Conservation (phyloP, 2,888 invertebrate genomes). For the Acleris holmiana region DNA sequence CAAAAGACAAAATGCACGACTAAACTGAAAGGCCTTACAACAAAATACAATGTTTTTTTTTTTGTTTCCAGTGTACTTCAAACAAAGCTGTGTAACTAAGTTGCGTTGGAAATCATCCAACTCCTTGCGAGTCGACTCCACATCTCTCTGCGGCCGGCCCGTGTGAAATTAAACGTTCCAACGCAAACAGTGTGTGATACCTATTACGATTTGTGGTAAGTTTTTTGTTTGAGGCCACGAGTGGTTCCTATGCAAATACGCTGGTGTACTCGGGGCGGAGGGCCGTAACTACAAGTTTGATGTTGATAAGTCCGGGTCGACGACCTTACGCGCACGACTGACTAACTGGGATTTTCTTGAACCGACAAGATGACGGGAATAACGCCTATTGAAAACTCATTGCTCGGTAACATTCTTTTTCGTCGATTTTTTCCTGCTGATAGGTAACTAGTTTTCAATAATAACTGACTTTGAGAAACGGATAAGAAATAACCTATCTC, state of each 20-base stretch:
- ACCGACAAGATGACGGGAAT: constrained; percentile 61
- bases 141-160: constrained; percentile 45
- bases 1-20: too few species aligned
- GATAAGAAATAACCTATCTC: too few species aligned
- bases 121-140: constrained; percentile 45
- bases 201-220: constrained; percentile 46
- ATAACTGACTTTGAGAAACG: too few species aligned
- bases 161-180: constrained; percentile 48
- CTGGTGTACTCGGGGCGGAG: constrained; percentile 50
- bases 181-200: constrained; percentile 47
- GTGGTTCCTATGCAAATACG: constrained; percentile 64
- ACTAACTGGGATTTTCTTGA: constrained; percentile 66
- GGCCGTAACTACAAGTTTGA: constrained; percentile 64
- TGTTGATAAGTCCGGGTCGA: constrained; percentile 77
- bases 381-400: constrained; percentile 38
- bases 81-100: constrained; percentile 56
- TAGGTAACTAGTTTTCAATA: not conserved
- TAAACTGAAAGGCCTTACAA: too few species aligned
- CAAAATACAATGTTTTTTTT: too few species aligned
- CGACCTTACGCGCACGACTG: constrained; percentile 75
- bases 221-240: constrained; percentile 49
- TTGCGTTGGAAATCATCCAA: constrained; percentile 61
- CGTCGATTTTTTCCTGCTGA: not conserved
- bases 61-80: constrained; percentile 42
- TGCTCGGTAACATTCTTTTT: not conserved